Base-by-base conservation (phyloP, 2,888 invertebrate species). In the Charanyca ferruginea region DNA sequence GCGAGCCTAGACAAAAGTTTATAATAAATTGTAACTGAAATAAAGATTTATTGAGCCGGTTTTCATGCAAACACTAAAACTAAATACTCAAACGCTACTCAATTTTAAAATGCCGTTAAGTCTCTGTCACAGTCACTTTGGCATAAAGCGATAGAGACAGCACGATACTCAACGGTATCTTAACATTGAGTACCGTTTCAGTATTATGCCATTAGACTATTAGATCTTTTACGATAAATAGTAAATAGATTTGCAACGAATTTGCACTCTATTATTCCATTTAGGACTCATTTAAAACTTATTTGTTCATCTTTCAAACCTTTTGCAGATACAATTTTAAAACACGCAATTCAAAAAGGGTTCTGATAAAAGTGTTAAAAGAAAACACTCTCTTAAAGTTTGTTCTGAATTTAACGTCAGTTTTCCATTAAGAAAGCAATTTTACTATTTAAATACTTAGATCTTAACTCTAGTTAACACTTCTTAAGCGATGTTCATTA, bases 221-320 rank as follows among this genome's bases (percentile, higher is more conserved):
- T 5, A 28, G 7, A 22, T 65, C 23, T 55, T 13, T 61, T 11
- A 55, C 9, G 25, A 23, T 55, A 35, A 55, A 59, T 23, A 23
- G 23, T 52, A 69, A 75, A 66, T 66, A 51, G 41, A 61, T 42
- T 71, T 62, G 4, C n/a, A 53, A 49, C 57, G 23, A 52, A 54
- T 55, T 44, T 3, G n/a, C 16, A 42, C 44, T 13, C 20, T 7
- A 42, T 47, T 53, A 38, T 66, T 76, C n/a, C 9, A 61, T 66
- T 63, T 52, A 28, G 13, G 28, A 11, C 16, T 57, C 28, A 23
- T 48, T 41, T 23, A 28, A 32, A 58, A 23, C 20, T 41, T 51
- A 51, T 59, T 61, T 28, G 51, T 45, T 55, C 1, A 23, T 35
- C 0, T 42, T 47, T 28, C 16, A 52, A 47, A 44, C n/a, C 8